Percentiles rank a stretch among this genome's conserved stretches.
phyloP scores from a whole-genome alignment of 2,113 vertebrate species.

The Nothoprocta pentlandii region DNA sequence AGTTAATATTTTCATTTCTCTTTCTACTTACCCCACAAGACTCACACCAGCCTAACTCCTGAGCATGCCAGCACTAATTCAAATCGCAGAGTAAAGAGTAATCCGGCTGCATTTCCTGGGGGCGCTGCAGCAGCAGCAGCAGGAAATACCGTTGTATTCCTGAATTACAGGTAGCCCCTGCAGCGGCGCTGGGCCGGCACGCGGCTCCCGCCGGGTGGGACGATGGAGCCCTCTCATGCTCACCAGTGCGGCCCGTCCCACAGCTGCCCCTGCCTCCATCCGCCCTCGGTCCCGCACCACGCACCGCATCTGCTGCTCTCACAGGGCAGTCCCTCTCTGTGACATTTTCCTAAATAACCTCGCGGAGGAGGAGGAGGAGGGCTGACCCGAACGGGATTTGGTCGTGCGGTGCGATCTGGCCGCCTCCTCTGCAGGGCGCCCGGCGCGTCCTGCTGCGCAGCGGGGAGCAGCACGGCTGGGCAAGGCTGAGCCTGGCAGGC shows the following conservation, averaged over 20 bases:
- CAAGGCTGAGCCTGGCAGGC: neutral
- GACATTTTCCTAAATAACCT: neutral
- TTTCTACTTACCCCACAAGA: neutral
- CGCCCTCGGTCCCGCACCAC: neutral
- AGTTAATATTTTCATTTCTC: neutral
- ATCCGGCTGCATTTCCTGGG: neutral
- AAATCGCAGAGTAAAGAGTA: neutral
- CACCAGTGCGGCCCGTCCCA: neutral
- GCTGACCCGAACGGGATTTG: neutral
- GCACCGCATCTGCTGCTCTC: neutral
- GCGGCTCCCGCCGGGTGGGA: too few species aligned
- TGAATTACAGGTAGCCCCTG: too few species aligned
- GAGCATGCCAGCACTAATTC: neutral
- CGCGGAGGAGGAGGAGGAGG: neutral
- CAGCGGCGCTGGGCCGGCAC: too few species aligned
- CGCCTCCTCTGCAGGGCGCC: neutral
- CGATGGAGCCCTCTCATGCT: too few species aligned
- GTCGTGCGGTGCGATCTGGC: neutral
- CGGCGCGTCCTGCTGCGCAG: neutral
- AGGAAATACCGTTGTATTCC: neutral
- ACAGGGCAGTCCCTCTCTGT: neutral
- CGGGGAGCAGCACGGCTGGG: neutral
- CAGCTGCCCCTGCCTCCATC: neutral
- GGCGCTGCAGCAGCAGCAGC: neutral
- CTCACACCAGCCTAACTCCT: neutral